Evolutionary conservation across 23 tunicate species (phyloP).

Genomic region (Styela clava): DNA sequence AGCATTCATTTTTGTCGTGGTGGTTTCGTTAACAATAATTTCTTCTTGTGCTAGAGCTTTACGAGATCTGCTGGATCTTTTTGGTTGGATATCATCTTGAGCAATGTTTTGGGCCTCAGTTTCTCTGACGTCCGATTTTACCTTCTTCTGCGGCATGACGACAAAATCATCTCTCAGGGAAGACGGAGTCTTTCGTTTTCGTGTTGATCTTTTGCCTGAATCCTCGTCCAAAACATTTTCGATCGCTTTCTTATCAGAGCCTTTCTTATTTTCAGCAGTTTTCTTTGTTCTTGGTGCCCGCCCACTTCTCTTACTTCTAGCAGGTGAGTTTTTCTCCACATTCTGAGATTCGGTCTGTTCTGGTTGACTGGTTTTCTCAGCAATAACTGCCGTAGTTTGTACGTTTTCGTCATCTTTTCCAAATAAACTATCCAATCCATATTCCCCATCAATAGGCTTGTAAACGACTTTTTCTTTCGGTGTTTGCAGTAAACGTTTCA

Average conservation of each 20-base stretch:
- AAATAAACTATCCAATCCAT: background rate
- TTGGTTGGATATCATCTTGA: background rate
- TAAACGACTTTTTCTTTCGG: conserved; percentile 32
- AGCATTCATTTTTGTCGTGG: background rate
- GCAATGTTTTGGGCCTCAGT: background rate
- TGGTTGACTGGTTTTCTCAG: no score
- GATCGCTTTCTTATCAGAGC: background rate
- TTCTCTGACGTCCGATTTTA: background rate
- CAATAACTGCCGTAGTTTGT: no score
- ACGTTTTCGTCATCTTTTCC: background rate
- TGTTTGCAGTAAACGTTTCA: conserved; percentile 54
- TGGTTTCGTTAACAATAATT: background rate
- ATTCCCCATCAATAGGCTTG: conserved; percentile 3
- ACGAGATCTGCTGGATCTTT: background rate
- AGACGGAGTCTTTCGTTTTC: background rate
- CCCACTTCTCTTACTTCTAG: background rate
- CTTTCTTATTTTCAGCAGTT: background rate
- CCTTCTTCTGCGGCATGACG: background rate
- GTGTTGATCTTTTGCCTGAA: background rate
- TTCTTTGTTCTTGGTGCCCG: background rate
- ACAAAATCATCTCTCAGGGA: background rate
- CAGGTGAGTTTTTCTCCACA: background rate
- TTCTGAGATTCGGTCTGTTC: background rate
- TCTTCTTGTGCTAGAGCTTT: background rate
- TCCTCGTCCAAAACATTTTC: background rate